Evolutionary conservation across 2,797 vertebrate species (phyloP).

Genomic region (Danionella dracula): DNA sequence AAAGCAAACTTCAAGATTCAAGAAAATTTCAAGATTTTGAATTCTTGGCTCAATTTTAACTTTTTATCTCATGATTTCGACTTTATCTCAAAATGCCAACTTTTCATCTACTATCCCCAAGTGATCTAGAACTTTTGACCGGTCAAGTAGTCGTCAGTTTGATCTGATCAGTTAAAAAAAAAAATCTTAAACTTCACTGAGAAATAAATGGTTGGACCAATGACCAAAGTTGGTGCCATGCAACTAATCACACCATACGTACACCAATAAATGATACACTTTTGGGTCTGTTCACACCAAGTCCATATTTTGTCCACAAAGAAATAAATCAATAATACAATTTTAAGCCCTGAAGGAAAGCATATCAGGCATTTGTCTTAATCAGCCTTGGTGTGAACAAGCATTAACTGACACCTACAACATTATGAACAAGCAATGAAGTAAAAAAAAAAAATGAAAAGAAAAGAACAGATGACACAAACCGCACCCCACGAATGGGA

Average conservation of each 20-base stretch:
- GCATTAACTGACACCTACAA: not conserved
- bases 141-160: too few species aligned
- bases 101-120: too few species aligned
- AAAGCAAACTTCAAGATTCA: too few species aligned
- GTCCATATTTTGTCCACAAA: not conserved
- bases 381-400: not conserved
- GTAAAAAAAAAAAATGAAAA: not conserved
- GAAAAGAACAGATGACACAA: not conserved
- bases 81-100: too few species aligned
- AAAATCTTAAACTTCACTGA: not conserved
- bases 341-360: too few species aligned
- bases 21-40: too few species aligned
- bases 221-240: not conserved
- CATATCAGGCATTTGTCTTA: not conserved
- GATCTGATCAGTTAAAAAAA: not conserved
- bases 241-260: not conserved
- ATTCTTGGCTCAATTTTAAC: too few species aligned
- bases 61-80: too few species aligned
- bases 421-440: conserved; percentile 9
- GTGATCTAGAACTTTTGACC: too few species aligned
- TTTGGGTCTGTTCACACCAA: not conserved
- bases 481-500: not conserved
- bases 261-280: not conserved
- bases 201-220: too few species aligned
- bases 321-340: not conserved